Evolutionary conservation across 2,888 invertebrate genomes (phyloP).

Genomic region (Rhagonycha fulva): DNA sequence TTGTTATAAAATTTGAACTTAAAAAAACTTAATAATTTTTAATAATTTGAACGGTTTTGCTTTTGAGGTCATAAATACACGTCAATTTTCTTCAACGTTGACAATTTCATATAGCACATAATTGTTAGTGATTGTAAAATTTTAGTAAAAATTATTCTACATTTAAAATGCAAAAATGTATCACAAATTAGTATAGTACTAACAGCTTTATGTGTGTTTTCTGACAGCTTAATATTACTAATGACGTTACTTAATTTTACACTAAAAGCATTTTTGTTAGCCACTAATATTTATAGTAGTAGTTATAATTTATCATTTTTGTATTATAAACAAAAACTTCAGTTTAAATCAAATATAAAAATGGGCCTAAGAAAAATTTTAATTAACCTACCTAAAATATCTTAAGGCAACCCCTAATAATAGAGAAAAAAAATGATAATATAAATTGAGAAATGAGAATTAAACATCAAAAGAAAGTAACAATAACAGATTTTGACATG

Average conservation of each 20-base stretch:
- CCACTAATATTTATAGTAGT: conserved; percentile 14
- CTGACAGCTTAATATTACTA: conserved; percentile 46
- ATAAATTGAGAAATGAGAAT: conserved; percentile 2
- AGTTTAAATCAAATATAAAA: not conserved
- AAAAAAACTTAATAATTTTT: too few relatives aligned
- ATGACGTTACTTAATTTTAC: conserved; percentile 50
- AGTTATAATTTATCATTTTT: conserved; percentile 45
- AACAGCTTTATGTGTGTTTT: conserved; percentile 44
- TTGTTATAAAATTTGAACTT: not conserved
- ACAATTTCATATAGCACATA: not conserved
- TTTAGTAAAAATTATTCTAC: conserved; percentile 34
- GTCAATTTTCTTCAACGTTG: not conserved
- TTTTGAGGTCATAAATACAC: too few relatives aligned
- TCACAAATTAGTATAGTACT: conserved; percentile 44
- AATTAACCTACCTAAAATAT: not conserved
- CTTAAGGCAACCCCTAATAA: not conserved
- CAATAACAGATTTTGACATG: conserved; percentile 31
- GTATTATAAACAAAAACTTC: not conserved
- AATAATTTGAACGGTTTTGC: too few relatives aligned
- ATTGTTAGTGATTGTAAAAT: not conserved
- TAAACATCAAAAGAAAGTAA: conserved; percentile 17
- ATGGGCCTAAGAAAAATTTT: not conserved
- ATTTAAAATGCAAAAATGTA: conserved; percentile 31
- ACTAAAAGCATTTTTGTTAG: conserved; percentile 55
- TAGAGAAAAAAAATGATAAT: not conserved